Base-by-base conservation (phyloP, 2,797 vertebrate genomes). In the Phalloptychus januarius region DNA sequence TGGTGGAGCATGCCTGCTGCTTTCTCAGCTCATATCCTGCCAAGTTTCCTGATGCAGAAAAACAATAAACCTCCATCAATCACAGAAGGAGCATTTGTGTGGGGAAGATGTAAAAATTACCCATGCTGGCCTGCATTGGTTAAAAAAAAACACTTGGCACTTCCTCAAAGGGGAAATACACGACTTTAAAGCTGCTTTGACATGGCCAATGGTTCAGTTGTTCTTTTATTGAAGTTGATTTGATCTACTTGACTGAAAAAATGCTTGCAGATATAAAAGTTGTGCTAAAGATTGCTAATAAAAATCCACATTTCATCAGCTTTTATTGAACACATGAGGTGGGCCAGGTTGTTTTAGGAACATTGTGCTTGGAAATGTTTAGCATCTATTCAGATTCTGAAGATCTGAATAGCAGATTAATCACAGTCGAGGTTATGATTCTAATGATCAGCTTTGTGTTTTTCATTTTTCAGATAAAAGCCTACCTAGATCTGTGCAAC, bases 401-500 rank as follows among this genome's bases (percentile, higher is more conserved):
- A 40, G 10, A 23, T 1, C 7, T 11, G 20, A 40, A 12, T 67
- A 25, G 23, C 63, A 67, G 3, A 28, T 70, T 69, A 69, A 69
- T 42, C 65, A 42, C 5, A n/a, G 65, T 42, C n/a, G 12, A 69
- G 15, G 20, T 20, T 42, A 2, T 40, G 65, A 69, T 42, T 69
- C 23, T 69, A 18, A 69, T 69, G 4, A 38, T 40, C 10, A 12
- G 8, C 1, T 69, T 25, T 67, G 7, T 38, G 38, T n/a, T 8
- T 13, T 73, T 72, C 80, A 56, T 76, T 36, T 85, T 72, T 81
- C 92, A 98, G 97, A 88, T 97, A 73, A 96, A 95, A 72, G 92
- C 95, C 75, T 94, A 98, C 86, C 56, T 95, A 76, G 96, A 97
- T 82, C 91, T 98, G 70, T 98, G 97, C 87, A 97, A 97, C 89